Percentiles rank a stretch among this genome's conserved stretches.
phyloP scores from a whole-genome alignment of 30 jellyfish, hydroid and myxozoan genomes.

The Catostylus mosaicus region DNA sequence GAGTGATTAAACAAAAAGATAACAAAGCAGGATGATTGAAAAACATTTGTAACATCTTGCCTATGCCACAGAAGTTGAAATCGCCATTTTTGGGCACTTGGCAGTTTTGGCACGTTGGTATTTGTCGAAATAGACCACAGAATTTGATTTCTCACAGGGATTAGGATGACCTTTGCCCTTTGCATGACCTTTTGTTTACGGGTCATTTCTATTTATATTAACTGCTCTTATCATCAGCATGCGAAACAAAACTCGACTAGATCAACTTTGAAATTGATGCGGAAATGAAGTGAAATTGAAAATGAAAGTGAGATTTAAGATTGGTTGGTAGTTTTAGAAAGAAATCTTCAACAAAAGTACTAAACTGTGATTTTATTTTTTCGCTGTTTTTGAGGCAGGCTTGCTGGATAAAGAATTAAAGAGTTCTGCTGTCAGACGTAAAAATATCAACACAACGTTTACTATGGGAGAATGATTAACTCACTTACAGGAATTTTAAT shows the following conservation, averaged over 20 bases:
- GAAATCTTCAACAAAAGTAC: neutral
- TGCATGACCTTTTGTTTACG: neutral
- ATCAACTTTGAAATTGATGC: no score
- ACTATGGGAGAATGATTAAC: neutral
- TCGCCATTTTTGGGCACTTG: neutral
- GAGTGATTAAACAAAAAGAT: neutral
- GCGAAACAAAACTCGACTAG: no score
- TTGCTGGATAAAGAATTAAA: no score
- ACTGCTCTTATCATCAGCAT: no score
- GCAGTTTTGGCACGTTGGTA: neutral
- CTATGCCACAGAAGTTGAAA: no score
- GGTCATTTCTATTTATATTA: neutral
- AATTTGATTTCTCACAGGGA: neutral
- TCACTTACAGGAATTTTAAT: slow-evolving; percentile 41
- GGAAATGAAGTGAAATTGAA: neutral
- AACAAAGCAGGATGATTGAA: neutral
- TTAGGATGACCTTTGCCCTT: neutral
- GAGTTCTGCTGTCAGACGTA: neutral
- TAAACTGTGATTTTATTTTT: no score
- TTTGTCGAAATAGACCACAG: neutral
- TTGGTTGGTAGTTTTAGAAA: no score
- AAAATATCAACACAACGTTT: neutral
- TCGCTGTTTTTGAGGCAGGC: neutral
- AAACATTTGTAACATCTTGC: no score
- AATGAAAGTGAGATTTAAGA: neutral